Conservation (phyloP, 2,113 vertebrate genomes). For the Cichladusa arquata region DNA sequence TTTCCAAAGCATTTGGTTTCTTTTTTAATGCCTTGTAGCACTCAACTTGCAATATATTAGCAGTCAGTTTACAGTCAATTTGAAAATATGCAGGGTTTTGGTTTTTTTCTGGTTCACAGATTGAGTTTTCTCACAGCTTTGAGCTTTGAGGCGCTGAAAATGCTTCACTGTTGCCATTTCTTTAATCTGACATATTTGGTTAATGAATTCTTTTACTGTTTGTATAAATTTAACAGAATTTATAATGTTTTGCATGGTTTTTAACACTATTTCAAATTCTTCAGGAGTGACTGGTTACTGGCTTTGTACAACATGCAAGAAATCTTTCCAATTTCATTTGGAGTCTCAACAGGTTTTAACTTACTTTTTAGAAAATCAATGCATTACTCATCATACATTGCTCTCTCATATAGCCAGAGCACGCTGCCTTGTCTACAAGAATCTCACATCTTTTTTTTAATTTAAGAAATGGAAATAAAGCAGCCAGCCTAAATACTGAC, state of each 20-base stretch:
- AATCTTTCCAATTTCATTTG: background rate
- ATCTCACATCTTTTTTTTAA: background rate
- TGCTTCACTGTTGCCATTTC: background rate
- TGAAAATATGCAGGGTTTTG: background rate
- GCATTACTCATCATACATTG: background rate
- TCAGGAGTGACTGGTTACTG: background rate
- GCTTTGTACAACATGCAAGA: background rate
- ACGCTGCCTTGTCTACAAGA: background rate
- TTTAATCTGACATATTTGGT: background rate
- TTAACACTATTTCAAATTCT: background rate
- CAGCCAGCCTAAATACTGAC: background rate
- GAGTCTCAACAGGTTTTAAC: background rate
- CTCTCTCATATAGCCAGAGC: background rate
- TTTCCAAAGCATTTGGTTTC: background rate
- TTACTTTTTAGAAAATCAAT: background rate
- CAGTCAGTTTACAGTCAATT: background rate
- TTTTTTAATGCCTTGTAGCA: background rate
- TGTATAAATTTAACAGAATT: background rate
- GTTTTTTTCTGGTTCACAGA: background rate
- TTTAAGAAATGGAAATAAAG: background rate
- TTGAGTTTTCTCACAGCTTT: background rate
- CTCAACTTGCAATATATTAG: background rate
- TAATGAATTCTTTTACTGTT: background rate
- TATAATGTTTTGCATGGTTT: background rate
- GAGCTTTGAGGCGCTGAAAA: background rate